Percentiles rank a stretch among this genome's conserved stretches.
These are phyloP conservation scores for Penaeus chinensis DNA, from an alignment of 1,140 invertebrate genomes.

Conservation along the genomic window DNA sequence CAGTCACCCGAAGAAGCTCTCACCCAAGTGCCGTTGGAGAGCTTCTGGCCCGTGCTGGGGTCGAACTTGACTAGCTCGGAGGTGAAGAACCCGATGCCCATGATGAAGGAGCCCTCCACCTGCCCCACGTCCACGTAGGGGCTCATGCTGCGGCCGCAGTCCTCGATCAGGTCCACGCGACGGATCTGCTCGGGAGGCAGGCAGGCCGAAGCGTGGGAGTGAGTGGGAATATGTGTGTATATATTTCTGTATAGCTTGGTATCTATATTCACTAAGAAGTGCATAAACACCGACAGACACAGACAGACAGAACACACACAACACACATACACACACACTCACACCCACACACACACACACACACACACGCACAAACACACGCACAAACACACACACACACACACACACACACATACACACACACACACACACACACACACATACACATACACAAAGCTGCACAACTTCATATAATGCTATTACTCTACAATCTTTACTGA, in stretches of 20 bases:
- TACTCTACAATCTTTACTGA: no score
- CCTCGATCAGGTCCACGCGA: constrained; percentile 69
- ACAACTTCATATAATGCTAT: not conserved
- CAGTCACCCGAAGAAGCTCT: not conserved
- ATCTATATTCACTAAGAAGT: no score
- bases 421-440: not conserved
- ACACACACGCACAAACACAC: not conserved
- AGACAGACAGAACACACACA: no score
- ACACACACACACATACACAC: not conserved
- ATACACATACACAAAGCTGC: not conserved
- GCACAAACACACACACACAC: not conserved
- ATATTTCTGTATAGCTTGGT: no score
- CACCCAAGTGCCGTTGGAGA: constrained; percentile 67
- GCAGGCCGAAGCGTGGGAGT: no score
- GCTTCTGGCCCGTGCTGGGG: constrained; percentile 65
- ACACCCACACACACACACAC: no score
- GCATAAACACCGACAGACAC: no score
- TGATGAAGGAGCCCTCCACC: constrained; percentile 70
- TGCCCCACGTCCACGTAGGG: constrained; percentile 69
- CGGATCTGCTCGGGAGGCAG: constrained; percentile 7
- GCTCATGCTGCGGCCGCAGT: constrained; percentile 67
- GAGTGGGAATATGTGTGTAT: no score
- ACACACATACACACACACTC: no score
- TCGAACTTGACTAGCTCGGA: constrained; percentile 68
- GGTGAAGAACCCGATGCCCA: constrained; percentile 69